Evolutionary conservation across 2,113 vertebrate species (phyloP), one percentile per base, ranked within the genome.

Genomic region (Nymphicus hollandicus): DNA sequence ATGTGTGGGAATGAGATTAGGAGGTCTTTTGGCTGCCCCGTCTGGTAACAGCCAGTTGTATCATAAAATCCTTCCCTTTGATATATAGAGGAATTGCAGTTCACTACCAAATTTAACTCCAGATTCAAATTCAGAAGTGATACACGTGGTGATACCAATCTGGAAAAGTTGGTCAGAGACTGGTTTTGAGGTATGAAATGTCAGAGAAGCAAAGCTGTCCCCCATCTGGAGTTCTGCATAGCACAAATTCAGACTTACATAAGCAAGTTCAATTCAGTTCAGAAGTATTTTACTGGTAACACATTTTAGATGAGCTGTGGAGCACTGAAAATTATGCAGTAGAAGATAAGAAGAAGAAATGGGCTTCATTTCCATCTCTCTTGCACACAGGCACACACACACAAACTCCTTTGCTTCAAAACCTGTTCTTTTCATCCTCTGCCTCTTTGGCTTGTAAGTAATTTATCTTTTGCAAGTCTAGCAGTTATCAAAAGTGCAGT

Each of bases 211-310:
- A 85, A 81, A 94, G 50, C 78, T 89, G 61, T 86, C 58, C 66
- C 64, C 78, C 71, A 24, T 33, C 53, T 93, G 64, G 60, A 86
- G 52, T 78, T 91, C 64, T 88, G 71, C 50, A 52, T 31, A 86
- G 50, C 43, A 77, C 53, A 52, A 66, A 83, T 81, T 88, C 55
- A 78, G 55, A n/a, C 33, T 94, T 91, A 85, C 1, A 10, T 86
- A 91, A 96, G 46, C 16, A 70, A 72, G 86, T 94, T 94, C 88
- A 82, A 19, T 83, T 94, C 66, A 94, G 90, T 93, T 80, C 50
- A 41, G 29, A 73, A 93, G 60, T 52, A 33, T 92, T 91, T 70
- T 64, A 41, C 80, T 91, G 91, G 72, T 84, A 92, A 66, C 87
- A 86, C 64, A 44, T 96, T 94, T 77, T 28, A 63, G 46, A 86